Base-by-base conservation (phyloP, 2,888 invertebrate genomes). In the Pasiphila rectangulata region DNA sequence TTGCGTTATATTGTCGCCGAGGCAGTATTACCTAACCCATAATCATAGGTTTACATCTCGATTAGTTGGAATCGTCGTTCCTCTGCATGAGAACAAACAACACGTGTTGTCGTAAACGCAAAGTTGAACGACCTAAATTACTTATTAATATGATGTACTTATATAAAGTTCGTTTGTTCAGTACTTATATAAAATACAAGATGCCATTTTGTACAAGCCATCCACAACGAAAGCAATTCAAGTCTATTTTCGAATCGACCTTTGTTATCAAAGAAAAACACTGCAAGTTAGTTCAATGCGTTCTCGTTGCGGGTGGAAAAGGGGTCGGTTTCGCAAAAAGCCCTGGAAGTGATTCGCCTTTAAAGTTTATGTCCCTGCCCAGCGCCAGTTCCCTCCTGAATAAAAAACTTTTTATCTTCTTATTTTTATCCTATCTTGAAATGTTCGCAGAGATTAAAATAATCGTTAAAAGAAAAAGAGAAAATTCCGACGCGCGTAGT, bases 291-390 rank as follows among this genome's bases (percentile, higher is more conserved):
- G 54, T 53, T 53, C 49, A 53, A 51, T 51, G 56, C 49, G 51
- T 54, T 54, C 41, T 34, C 49, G 46, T 47, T 47, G 51, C 53
- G 59, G 59, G 54, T 51, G 56, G 47, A 49, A 53, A 58, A 56
- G 56, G 53, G 59, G 56, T 56, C 45, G 46, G 51, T 46, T 56
- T 51, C 30, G 43, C 43, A 54, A 56, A 59, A 59, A 59, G 47
- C 56, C 39, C 53, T 53, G 47, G 54, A 59, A 59, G 53, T 53
- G 54, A 59, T 54, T 59, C 54, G 54, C 56, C 53, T 59, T 56
- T 56, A 59, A 59, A 59, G 56, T 59, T 59, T 56, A 59, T 56
- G 54, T 56, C 54, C 47, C 59, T 53, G 54, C 56, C 56, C 58
- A 56, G 54, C 49, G 53, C 56, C 53, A 59, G 56, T 54, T 56